Evolutionary conservation across 2,888 invertebrate genomes (phyloP).

Genomic region (Gari tellinella): DNA sequence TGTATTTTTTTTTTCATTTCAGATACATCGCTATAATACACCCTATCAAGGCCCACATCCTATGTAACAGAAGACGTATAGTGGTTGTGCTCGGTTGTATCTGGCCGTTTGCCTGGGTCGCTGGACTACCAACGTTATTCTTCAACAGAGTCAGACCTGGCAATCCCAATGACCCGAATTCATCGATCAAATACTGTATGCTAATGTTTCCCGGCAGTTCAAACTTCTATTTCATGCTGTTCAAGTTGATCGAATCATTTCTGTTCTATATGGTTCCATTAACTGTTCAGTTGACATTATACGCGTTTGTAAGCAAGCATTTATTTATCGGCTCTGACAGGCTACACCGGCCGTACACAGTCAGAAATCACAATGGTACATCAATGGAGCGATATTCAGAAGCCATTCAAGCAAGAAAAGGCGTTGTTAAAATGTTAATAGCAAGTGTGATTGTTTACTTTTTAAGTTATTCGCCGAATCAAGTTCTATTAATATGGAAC

Average conservation of each 20-base stretch:
- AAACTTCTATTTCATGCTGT: constrained; percentile 68
- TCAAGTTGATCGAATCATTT: constrained; percentile 81
- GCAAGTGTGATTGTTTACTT: constrained; percentile 85
- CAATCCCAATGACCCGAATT: constrained; percentile 62
- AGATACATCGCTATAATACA: constrained; percentile 85
- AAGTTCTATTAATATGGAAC: constrained; percentile 82
- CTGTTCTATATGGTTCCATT: constrained; percentile 84
- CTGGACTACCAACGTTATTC: constrained; percentile 81
- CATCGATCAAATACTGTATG: constrained; percentile 78
- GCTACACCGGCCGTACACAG: constrained; percentile 72
- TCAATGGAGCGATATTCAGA: constrained; percentile 72
- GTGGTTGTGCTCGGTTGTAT: constrained; percentile 80
- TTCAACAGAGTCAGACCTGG: constrained; percentile 77
- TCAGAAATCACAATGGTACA: constrained; percentile 67
- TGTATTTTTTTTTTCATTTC: constrained; percentile 53
- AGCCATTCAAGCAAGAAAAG: constrained; percentile 80
- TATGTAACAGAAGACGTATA: constrained; percentile 82
- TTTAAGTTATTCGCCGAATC: constrained; percentile 85
- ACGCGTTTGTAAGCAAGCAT: constrained; percentile 80
- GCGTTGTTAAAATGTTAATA: constrained; percentile 85
- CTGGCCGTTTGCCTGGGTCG: constrained; percentile 82
- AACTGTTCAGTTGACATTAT: constrained; percentile 80
- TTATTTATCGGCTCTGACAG: constrained; percentile 80
- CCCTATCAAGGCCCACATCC: constrained; percentile 84
- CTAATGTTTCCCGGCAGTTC: constrained; percentile 75